A percentile compares a stretch with the other conserved stretches of the same genome.
These are phyloP conservation scores for Pinna nobilis DNA, from an alignment of 1,140 invertebrate genomes.

Conservation along the genomic window DNA sequence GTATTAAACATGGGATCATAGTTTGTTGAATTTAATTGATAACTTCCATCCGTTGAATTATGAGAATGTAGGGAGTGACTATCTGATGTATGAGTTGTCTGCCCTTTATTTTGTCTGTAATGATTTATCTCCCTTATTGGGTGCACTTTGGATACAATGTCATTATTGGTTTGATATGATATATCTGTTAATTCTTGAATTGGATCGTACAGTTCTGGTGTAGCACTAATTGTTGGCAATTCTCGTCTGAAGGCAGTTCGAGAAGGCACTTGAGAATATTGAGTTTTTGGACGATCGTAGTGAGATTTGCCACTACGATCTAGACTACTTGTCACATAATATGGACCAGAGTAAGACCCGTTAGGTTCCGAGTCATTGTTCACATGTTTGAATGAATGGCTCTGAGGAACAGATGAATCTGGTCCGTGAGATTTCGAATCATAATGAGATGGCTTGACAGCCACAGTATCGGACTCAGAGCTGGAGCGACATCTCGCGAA, in stretches of 20 bases:
- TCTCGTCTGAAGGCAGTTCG: constrained; percentile 3
- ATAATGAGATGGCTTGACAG: no score
- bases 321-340: constrained; percentile 12
- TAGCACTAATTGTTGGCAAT: constrained; percentile 39
- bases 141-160: background rate
- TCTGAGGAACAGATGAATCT: background rate
- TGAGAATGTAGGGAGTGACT: constrained; percentile 7
- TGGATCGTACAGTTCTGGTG: constrained; percentile 32
- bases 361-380: background rate
- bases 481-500: constrained; percentile 13
- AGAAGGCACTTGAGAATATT: constrained; percentile 15
- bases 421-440: no score
- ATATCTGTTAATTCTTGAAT: constrained; percentile 13
- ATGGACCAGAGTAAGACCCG: constrained; percentile 11
- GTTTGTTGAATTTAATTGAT: constrained; percentile 3
- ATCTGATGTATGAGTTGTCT: constrained; percentile 9
- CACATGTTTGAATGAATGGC: constrained; percentile 11
- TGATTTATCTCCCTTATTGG: no score
- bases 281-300: background rate
- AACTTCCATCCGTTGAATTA: constrained; percentile 3
- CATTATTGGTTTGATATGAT: constrained; percentile 1
- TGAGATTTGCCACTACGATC: constrained; percentile 14
- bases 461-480: constrained; percentile 9
- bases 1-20: constrained; percentile 8
- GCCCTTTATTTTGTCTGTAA: constrained; percentile 4